Conservation (phyloP, 2,113 vertebrate genomes). For the Pteruthius melanotis region DNA sequence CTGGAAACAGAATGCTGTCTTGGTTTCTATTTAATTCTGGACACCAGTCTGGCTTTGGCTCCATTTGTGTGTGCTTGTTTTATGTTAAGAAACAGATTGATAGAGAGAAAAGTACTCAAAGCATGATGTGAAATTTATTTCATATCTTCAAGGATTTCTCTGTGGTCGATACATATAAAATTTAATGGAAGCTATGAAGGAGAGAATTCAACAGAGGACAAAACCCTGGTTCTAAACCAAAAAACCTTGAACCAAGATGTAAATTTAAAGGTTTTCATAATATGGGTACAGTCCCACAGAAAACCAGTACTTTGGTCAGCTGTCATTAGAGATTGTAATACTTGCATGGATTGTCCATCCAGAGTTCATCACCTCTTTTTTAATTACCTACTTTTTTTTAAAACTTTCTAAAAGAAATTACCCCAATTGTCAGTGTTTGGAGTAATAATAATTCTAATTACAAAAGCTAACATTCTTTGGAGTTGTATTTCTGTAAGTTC, state of each 20-base stretch:
- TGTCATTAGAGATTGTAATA: not conserved
- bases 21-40: not conserved
- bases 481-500: not conserved
- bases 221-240: not conserved
- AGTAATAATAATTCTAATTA: not conserved
- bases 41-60: constrained; percentile 15
- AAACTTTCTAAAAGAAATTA: not conserved
- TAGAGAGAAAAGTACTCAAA: not conserved
- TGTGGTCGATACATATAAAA: not conserved
- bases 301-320: not conserved
- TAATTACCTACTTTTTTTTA: not conserved
- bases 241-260: not conserved
- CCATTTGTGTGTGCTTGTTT: not conserved
- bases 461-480: not conserved
- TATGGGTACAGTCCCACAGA: not conserved
- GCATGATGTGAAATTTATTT: not conserved
- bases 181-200: not conserved
- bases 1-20: not conserved
- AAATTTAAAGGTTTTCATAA: not conserved
- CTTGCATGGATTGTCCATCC: not conserved
- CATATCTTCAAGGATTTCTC: not conserved
- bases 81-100: constrained; percentile 12
- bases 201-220: not conserved
- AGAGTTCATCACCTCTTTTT: not conserved
- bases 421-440: not conserved